These are phyloP conservation scores for Nymphicus hollandicus DNA, from an alignment of 2,113 vertebrate genomes.

Conservation along the genomic window DNA sequence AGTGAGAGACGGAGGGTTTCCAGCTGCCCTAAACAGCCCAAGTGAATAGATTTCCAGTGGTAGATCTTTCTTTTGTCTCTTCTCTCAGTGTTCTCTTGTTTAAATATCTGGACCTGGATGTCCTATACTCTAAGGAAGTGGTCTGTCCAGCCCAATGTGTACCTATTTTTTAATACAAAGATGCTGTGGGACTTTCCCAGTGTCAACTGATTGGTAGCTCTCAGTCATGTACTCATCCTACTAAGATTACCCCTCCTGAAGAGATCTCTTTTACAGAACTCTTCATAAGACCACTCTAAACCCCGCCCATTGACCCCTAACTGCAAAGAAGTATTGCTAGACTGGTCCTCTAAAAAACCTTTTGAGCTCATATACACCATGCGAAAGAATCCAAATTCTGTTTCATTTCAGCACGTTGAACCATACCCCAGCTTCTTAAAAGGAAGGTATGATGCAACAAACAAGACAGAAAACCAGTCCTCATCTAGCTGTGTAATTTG, in stretches of 20 bases:
- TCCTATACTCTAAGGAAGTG: neutral
- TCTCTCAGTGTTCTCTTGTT: neutral
- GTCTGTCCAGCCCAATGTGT: fast-evolving
- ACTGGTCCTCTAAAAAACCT: neutral
- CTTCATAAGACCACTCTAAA: neutral
- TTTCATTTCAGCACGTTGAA: neutral
- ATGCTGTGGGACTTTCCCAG: neutral
- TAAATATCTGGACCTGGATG: neutral
- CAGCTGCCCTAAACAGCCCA: neutral
- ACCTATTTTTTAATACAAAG: neutral
- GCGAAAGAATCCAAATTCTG: neutral
- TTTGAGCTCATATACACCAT: neutral
- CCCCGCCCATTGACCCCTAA: no score
- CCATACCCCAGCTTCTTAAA: neutral
- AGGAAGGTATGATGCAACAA: neutral
- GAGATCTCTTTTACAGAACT: neutral
- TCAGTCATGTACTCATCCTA: neutral
- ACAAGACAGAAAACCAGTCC: neutral
- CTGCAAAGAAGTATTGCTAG: neutral
- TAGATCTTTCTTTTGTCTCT: neutral
- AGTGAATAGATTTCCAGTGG: neutral
- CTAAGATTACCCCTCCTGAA: neutral
- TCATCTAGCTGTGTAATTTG: neutral
- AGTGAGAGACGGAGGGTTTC: fast-evolving
- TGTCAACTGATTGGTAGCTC: neutral